Percentiles rank a stretch among this genome's conserved stretches.
phyloP scores from a whole-genome alignment of 1,140 invertebrate genomes.

The Archivesica marissinica region DNA sequence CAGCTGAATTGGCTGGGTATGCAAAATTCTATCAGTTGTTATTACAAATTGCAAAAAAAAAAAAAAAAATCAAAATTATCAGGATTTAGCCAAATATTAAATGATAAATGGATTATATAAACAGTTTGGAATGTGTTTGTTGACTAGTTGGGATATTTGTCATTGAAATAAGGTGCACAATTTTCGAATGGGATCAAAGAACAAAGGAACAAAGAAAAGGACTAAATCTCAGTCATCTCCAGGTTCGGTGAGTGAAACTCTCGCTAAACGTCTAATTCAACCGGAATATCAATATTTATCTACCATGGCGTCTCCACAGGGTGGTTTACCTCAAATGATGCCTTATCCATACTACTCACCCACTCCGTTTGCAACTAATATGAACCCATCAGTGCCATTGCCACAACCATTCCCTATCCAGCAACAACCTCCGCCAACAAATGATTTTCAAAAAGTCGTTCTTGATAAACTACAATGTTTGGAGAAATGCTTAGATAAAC shows the following conservation, averaged over 20 bases:
- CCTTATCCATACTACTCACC: background rate
- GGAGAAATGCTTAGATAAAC: background rate
- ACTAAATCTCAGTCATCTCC: background rate
- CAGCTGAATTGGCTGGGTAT: no score
- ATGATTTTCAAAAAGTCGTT: background rate
- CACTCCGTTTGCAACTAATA: background rate
- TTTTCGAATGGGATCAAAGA: background rate
- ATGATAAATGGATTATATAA: no score
- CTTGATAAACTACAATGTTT: background rate
- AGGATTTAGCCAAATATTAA: no score
- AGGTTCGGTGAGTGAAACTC: background rate
- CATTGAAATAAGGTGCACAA: no score
- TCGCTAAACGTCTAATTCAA: background rate
- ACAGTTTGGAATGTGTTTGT: no score
- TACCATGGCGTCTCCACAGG: background rate
- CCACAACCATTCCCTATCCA: no score
- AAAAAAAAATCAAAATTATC: no score
- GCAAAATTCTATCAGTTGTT: no score
- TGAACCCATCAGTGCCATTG: background rate
- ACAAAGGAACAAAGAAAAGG: background rate
- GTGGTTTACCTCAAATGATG: background rate
- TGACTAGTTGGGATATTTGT: no score
- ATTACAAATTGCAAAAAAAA: no score
- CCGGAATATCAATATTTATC: background rate
- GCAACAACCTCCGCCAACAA: no score